Base-by-base conservation (phyloP, 2,797 vertebrate genomes). In the Muscicapa striata region DNA sequence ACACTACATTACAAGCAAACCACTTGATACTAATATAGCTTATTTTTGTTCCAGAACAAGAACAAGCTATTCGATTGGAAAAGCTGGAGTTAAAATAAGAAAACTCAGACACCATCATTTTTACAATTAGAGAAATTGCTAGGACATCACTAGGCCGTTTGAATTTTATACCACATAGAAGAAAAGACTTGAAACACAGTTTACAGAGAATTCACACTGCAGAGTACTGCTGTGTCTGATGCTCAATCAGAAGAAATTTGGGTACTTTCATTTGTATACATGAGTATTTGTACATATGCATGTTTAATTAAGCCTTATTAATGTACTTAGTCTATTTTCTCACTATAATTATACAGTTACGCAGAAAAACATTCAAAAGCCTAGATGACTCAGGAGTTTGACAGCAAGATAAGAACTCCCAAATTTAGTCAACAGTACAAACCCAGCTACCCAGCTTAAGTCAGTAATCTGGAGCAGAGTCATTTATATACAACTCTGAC, bases 401-500 rank as follows among this genome's bases (percentile, higher is more conserved):
- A 94, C 70, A 77, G 58, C 7, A 85, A 92, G 83, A 91, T 80
- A 90, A 1, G 6, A 90, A 36, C 12, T 77, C 66, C 82, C 74
- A 84, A n/a, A 93, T 91, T 82, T 70, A 93, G 82, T 81, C 80
- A 78, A 36, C 18, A 87, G n/a, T 38, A 81, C 32, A 85, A 94
- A 82, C 38, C 5, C 67, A 68, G 79, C 59, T 83, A 83, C 49
- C 7, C 74, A 73, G 17, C 6, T 91, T 52, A 94, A 89, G 4
- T 82, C 88, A 92, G 82, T 70, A 88, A 94, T 91, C 74, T 58
- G 26, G 24, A 95, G 78, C 63, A 87, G 79, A 54, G 87, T 69
- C 86, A 96, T 90, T 94, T 77, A 95, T 92, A 76, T 49, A 92
- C 24, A 91, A 79, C 61, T 92, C 92, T 55, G 84, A 94, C 91